Evolutionary conservation across 2,888 invertebrate species (phyloP), one percentile per base, ranked within the genome.

Genomic region (Ophion slaviceki): DNA sequence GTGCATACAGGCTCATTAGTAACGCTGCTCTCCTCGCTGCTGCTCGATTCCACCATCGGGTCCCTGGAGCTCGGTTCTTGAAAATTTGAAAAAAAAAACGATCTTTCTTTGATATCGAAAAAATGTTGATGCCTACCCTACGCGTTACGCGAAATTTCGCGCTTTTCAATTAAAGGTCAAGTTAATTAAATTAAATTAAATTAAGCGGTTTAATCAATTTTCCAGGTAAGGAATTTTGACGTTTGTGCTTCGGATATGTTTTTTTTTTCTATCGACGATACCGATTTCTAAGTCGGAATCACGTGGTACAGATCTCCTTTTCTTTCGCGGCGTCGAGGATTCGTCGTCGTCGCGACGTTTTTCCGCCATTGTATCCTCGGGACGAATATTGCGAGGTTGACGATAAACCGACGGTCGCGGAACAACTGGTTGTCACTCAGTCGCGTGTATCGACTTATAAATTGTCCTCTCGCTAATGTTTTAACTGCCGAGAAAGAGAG

Each of bases 1-100:
- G 94, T 91, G 86, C 94, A 94, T 87, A 93, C 94, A 32, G 94
- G 94, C 71, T 93, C 93, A 77, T 93, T 93, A 77, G 90, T 90
- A 10, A 93, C 84, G 59, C 88, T 87, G 71, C 88, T 87, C 91
- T 93, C 84, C 91, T 92, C 92, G 68, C 92, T 92, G 85, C 92
- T 93, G 24, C 92, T 93, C 47, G 93, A 92, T 82, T 94, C 94
- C 57, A 94, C 92, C 93, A 94, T 94, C 53, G 94, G 94, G 88
- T 94, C 94, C 32, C 94, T 91, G 40, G 94, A 94, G 82, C 92
- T 94, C 11, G 94, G 93, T 83, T 94, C 94, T 94, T 87, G 28
- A 61, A 75, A 32, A 62, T 32, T 17, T 32, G 17, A 53, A 61
- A 62, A 36, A 72, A 40, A 66, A 10, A 53, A 17, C n/a, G 2